These are phyloP conservation scores for Lordiphosa stackelbergi DNA, from an alignment of 1,140 invertebrate species.

Conservation along the genomic window DNA sequence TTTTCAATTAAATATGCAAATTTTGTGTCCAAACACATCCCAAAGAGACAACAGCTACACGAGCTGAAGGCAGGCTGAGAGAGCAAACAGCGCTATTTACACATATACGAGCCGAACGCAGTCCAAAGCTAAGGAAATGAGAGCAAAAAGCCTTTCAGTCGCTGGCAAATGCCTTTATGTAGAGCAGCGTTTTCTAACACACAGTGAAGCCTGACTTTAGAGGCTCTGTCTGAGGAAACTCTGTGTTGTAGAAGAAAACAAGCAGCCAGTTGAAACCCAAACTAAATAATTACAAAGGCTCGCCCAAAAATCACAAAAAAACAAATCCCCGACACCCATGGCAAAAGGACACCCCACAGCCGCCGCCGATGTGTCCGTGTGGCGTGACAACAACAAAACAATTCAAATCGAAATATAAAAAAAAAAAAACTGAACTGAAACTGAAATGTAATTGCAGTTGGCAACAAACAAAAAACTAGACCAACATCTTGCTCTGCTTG, in stretches of 20 bases:
- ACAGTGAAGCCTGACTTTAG: no score
- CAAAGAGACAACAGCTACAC: no score
- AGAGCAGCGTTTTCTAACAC: no score
- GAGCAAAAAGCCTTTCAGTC: no score
- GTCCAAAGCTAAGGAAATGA: no score
- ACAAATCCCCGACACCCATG: constrained; percentile 51
- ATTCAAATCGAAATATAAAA: constrained; percentile 37
- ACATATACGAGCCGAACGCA: no score
- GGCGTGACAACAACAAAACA: constrained; percentile 29
- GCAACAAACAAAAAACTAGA: constrained; percentile 56
- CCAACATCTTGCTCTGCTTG: constrained; percentile 50
- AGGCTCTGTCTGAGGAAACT: no score
- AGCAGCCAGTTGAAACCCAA: constrained; percentile 19
- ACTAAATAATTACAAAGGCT: constrained; percentile 67
- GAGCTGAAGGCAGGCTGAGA: no score
- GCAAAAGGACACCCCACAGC: constrained; percentile 38
- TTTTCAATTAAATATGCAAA: constrained; percentile 72
- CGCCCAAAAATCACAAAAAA: constrained; percentile 29
- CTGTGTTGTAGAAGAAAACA: no score
- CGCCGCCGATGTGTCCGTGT: constrained; percentile 2
- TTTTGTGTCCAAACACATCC: no score
- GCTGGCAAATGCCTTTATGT: no score
- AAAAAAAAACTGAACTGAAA: constrained; percentile 16
- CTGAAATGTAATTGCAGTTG: constrained; percentile 62
- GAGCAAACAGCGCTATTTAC: no score